Conservation (phyloP, 2,113 vertebrate species). For the Ochotona curzoniae region DNA sequence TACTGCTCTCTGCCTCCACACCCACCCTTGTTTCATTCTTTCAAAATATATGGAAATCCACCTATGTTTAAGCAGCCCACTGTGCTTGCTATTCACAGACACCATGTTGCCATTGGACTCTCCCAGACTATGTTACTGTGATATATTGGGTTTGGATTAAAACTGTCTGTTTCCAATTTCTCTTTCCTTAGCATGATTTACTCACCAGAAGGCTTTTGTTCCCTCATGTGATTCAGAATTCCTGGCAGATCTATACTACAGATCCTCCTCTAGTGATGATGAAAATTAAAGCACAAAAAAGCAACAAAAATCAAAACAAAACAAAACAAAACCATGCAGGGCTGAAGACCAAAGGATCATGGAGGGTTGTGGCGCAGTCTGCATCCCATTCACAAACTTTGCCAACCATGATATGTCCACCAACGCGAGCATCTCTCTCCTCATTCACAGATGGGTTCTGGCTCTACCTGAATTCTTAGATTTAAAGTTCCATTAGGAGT, state of each 20-base stretch:
- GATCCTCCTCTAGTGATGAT: not conserved
- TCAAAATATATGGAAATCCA: too few species aligned
- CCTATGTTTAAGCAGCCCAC: not conserved
- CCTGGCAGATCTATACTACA: not conserved
- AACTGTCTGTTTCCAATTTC: not conserved
- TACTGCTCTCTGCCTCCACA: too few species aligned
- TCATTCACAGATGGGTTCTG: not conserved
- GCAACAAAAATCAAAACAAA: too few species aligned
- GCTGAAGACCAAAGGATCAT: not conserved
- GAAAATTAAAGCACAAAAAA: not conserved
- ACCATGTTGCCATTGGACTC: not conserved
- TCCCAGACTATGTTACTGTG: not conserved
- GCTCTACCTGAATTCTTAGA: not conserved
- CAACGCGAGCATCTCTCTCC: not conserved
- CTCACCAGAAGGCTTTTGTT: not conserved
- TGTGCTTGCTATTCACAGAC: not conserved
- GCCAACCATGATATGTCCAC: not conserved
- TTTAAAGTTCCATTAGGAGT: not conserved
- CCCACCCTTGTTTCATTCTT: not conserved
- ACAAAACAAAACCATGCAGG: too few species aligned
- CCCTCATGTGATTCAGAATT: not conserved
- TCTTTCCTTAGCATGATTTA: slow-evolving; percentile 29
- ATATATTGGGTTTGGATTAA: not conserved
- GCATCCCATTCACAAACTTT: not conserved
- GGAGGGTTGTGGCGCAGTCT: not conserved